Evolutionary conservation across 2,113 vertebrate species (phyloP), one percentile per base, ranked within the genome.

Genomic region (Coryphaenoides rupestris): DNA sequence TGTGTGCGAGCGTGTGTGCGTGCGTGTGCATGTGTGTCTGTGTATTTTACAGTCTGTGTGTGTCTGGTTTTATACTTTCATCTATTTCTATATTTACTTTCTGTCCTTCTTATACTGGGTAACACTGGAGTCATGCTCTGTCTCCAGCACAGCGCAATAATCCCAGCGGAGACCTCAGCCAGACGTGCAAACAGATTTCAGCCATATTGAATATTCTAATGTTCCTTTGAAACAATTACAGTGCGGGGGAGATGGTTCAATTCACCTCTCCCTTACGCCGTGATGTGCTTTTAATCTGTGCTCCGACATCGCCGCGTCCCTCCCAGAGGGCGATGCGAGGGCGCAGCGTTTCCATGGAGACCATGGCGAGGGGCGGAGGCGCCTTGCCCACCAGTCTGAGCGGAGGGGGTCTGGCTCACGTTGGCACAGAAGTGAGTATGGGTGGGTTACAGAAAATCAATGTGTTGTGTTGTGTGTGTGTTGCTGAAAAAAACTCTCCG

Each of bases 311-410:
- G 52, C 3, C 5, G 19, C 21, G 24, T 19, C 58, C 19, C 16
- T 26, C 21, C 12, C 77, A 98, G 96, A 91, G 96, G 84, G 96
- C 95, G 9, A 98, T 98, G 89, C 90, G 94, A 0, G 95, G 97
- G 24, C 92, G 95, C 60, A 98, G 96, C 69, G 93, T 98, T 80
- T 98, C 96, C 81, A 97, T 98, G 96, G 96, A 98, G 85, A 95
- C 95, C 0, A 93, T 98, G 95, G 94, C 92, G 50, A 21, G 83
- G 19, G 83, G 84, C 0, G 83, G 89, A 0, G 71, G 85, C 0
- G 87, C 84, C 21, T 89, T 98, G 56, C 92, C 96, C 0, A 94
- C 93, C 66, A 98, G 95, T 80, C 91, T 97, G 74, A 98, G 96
- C 0, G 95, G 95, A 2, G 93, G 94, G 73, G 59, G 92, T 83